Base-by-base conservation (phyloP, 2,888 invertebrate species). In the Athetis lepigone region DNA sequence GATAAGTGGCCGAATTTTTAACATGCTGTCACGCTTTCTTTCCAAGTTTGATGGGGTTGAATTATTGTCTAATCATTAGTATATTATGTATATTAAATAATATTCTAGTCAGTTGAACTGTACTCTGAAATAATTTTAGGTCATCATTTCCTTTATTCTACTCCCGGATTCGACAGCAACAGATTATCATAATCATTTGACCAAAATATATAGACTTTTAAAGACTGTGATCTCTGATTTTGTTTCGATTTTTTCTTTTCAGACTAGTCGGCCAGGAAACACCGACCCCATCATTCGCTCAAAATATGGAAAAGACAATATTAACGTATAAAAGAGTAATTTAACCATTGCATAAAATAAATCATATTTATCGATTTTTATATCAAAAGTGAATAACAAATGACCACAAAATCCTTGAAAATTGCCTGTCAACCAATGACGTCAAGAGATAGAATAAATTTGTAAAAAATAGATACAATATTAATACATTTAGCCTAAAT, bases 391-490 rank as follows among this genome's bases (percentile, higher is more conserved):
- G 3, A 25, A 51, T 47, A 47, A 62, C 37, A 52, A 54, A 71
- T 33, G n/a, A n/a, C n/a, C 42, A 47, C 4, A 4, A 37, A 37
- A 46, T 8, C 33, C 11, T 21, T n/a, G n/a, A 54, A 54, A 54
- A 54, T 37, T 2, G 4, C 25, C 29, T 49, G 52, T 39, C 43
- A 52, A 25, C 23, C 0, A 43, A 40, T 62, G 52, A 70, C 63
- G 70, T 66, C 66, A 67, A 36, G 4, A 37, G 11, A 33, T 49
- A 16, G 25, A 54, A 67, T 70, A 70, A 62, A 62, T 70, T 62
- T 1, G 21, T 37, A 16, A 4, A 58, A 39, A 39, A 29, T 37
- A 21, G 23, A 40, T 47, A 9, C 29, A 63, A 33, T 27, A 71
- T 33, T 16, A 51, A 18, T 42, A 46, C 1, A 40, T 49, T 54